Evolutionary conservation across 1,140 invertebrate species (phyloP), one percentile per base, ranked within the genome.

Genomic region (Dendroctonus valens): DNA sequence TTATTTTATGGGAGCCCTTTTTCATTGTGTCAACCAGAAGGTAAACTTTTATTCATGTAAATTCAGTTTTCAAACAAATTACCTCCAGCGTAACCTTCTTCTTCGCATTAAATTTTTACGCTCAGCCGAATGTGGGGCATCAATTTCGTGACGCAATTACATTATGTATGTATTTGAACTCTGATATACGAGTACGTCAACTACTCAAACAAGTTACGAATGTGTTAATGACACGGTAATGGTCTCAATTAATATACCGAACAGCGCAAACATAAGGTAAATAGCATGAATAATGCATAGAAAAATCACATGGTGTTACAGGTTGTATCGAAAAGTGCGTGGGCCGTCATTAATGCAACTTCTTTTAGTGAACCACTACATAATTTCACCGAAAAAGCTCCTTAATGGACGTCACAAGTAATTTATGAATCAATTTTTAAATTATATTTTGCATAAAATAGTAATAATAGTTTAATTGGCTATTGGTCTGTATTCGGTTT

Each of bases 341-440:
- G 61, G 61, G 61, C 15, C 9, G 41, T 14, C 53, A 57, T 55
- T 63, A 63, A 63, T 63, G 41, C 60, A 48, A 63, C 50, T 63
- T 14, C 50, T 38, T 64, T 64, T 64, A 38, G 52, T 54, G 61
- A 57, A 14, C 42, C 61, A 57, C 57, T 64, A 64, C 61, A 64
- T 64, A 64, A 64, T 53, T 60, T 51, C 48, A 64, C 61, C 51
- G 41, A 42, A 64, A 64, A 55, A 42, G 6, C 7, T 12, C n/a
- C 50, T 41, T 60, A 63, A 63, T 63, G 50, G 60, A 53, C 50
- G 51, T 63, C 51, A 41, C 8, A 41, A 54, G 39, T 63, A 54
- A 63, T 63, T 63, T 63, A 63, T 54, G 41, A 41, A 7, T 41
- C 51, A 46, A 63, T 63, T 63, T 54, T 46, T 7, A 41, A 54